These are phyloP conservation scores for Rhinolophus ferrumequinum DNA, from an alignment of 2,113 vertebrate genomes.

Conservation along the genomic window DNA sequence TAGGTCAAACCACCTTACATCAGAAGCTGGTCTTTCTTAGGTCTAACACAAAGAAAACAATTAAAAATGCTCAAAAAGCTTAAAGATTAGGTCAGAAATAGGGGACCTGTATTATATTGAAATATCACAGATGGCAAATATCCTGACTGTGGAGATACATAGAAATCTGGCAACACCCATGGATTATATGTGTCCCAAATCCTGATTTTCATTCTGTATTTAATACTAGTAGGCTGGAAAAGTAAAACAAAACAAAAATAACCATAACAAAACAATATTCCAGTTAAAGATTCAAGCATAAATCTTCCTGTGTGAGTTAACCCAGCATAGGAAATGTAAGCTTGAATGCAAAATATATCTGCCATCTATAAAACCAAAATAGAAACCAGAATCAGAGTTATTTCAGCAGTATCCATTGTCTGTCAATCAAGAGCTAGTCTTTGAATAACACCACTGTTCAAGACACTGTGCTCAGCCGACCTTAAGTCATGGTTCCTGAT, in stretches of 20 bases:
- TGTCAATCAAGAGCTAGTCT: constrained; percentile 52
- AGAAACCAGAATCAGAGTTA: constrained; percentile 59
- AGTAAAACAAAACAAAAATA: constrained; percentile 4
- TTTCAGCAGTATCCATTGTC: constrained; percentile 32
- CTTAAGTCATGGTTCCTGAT: constrained; percentile 33
- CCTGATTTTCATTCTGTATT: not conserved
- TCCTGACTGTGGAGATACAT: not conserved
- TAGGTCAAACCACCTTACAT: constrained; percentile 39
- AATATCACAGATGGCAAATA: not conserved
- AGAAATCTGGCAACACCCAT: not conserved
- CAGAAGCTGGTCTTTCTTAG: constrained; percentile 28
- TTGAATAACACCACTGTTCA: constrained; percentile 37
- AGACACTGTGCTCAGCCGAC: not conserved
- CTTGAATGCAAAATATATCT: constrained; percentile 55
- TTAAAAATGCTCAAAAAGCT: constrained; percentile 45
- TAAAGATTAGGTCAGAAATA: constrained; percentile 35
- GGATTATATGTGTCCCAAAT: not conserved
- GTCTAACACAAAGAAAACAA: constrained; percentile 43
- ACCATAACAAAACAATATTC: constrained; percentile 32
- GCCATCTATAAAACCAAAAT: constrained; percentile 56
- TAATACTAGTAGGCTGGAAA: not conserved
- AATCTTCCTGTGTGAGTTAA: constrained; percentile 55
- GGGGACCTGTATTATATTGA: not conserved
- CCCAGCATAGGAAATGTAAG: constrained; percentile 26
- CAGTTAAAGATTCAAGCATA: constrained; percentile 54